A percentile compares a stretch with the other conserved stretches of the same genome.
Evolutionary conservation across 2,888 invertebrate species (phyloP).

Genomic region (Drosophila longiperda): DNA sequence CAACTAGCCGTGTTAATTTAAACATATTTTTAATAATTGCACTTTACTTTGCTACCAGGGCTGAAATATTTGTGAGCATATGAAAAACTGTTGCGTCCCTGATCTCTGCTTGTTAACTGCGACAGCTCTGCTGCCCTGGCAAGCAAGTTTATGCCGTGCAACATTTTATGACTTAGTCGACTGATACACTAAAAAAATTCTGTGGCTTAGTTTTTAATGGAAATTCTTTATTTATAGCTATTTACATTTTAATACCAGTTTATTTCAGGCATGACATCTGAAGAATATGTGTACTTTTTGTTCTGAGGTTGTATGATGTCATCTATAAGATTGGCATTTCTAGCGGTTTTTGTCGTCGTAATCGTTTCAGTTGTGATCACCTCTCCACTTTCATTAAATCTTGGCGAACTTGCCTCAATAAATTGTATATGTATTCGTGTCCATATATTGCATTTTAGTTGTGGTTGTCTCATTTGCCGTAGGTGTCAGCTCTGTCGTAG

Average conservation of each 20-base stretch:
- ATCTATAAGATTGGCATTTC: slow-evolving; percentile 15
- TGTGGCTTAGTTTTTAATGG: not conserved
- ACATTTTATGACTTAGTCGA: not conserved
- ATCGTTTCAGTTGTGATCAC: not conserved
- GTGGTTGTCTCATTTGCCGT: slow-evolving; percentile 4
- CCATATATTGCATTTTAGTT: slow-evolving; percentile 5
- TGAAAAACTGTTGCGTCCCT: not conserved
- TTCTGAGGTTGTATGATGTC: slow-evolving; percentile 43
- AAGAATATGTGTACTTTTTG: slow-evolving; percentile 59
- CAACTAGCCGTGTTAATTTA: slow-evolving; percentile 56
- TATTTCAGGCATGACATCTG: slow-evolving; percentile 77
- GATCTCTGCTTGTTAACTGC: not conserved
- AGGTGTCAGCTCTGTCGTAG: not conserved
- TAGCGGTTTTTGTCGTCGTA: not conserved
- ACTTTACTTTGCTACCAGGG: slow-evolving; percentile 19
- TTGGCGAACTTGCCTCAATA: no score
- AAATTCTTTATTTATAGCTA: not conserved
- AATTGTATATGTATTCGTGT: slow-evolving; percentile 1
- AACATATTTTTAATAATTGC: slow-evolving; percentile 57
- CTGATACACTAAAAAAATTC: not conserved
- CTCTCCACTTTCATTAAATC: no score
- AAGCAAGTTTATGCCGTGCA: not conserved
- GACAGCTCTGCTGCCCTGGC: not conserved
- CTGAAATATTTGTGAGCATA: not conserved
- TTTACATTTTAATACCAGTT: slow-evolving; percentile 35